Base-by-base conservation (phyloP, 2,797 vertebrate genomes). In the Borostomias antarcticus region DNA sequence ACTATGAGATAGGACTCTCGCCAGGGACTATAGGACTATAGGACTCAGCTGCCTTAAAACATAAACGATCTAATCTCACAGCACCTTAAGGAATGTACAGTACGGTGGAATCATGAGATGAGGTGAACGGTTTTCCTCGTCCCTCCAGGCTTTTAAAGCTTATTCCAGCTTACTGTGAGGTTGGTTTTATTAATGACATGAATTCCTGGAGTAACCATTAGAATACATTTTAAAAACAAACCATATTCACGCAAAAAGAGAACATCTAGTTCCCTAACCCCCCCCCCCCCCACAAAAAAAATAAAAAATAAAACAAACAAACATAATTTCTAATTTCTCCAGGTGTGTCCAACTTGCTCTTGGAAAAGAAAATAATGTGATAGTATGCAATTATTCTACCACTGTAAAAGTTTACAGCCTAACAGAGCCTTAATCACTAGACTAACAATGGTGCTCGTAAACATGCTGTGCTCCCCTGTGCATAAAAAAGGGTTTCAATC, bases 321-420 rank as follows among this genome's bases (percentile, higher is more conserved):
- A n/a, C n/a, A n/a, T n/a, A n/a, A n/a, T n/a, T n/a, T n/a, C n/a
- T n/a, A n/a, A n/a, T n/a, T n/a, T n/a, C n/a, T n/a, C 15, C n/a
- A 57, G 17, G 19, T 25, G 21, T 15, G 5, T 40, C 66, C 50
- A 62, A 47, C 64, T 66, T 69, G 73, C 77, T 73, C 79, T 32
- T 30, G 28, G 35, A 74, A 77, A 78, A 71, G 57, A 74, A 61
- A 65, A 70, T 74, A 74, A 74, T 78, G 52, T 58, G 70, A 78
- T 81, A 79, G 74, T 70, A 64, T 1, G 72, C 69, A 78, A 84
- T 85, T 85, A 87, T 75, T 86, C 69, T 67, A 74, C 48, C 1
- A 77, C 71, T 82, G 77, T 87, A 83, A 86, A 87, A 79, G 54
- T 87, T 87, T 83, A 88, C 80, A 64, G 80, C 64, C 77, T 37